Conservation (phyloP, 35 echinoderm and acorn worm species). For the Heliocidaris tuberculata region DNA sequence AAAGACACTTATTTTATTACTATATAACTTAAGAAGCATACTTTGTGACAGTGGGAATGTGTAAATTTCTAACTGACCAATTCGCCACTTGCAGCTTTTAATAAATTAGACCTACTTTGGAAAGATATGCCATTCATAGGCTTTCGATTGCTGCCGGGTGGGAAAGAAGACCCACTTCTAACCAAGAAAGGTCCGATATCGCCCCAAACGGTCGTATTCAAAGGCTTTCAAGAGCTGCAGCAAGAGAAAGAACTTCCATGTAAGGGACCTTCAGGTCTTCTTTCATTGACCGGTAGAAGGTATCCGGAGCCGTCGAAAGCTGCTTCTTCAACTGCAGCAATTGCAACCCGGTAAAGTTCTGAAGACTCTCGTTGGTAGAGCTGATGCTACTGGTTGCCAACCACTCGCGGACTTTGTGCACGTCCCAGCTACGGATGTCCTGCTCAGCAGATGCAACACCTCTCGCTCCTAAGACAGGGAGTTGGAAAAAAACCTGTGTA, state of each 20-base stretch:
- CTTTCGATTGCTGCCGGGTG: no score
- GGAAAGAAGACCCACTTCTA: no score
- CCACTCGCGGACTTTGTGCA: background rate
- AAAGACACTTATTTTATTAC: no score
- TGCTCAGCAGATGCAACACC: background rate
- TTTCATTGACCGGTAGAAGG: background rate
- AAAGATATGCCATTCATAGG: no score
- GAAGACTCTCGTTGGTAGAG: background rate
- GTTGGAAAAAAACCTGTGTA: no score
- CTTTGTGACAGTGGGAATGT: no score
- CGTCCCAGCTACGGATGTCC: background rate
- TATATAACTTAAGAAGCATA: no score
- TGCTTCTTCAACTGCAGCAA: slow-evolving; percentile 25
- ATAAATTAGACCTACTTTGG: no score
- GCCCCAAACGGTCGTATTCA: background rate
- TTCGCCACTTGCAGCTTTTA: no score
- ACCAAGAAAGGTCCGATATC: background rate
- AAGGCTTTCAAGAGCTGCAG: background rate
- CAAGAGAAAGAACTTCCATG: background rate
- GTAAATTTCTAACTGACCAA: no score
- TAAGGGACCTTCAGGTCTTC: background rate
- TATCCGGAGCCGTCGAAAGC: background rate
- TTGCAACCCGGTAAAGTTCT: background rate
- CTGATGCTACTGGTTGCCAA: background rate
- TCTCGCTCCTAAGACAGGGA: background rate